A percentile compares a stretch with the other conserved stretches of the same genome.
phyloP scores from a whole-genome alignment of 2,797 vertebrate species.

The Diglossa cyanea region DNA sequence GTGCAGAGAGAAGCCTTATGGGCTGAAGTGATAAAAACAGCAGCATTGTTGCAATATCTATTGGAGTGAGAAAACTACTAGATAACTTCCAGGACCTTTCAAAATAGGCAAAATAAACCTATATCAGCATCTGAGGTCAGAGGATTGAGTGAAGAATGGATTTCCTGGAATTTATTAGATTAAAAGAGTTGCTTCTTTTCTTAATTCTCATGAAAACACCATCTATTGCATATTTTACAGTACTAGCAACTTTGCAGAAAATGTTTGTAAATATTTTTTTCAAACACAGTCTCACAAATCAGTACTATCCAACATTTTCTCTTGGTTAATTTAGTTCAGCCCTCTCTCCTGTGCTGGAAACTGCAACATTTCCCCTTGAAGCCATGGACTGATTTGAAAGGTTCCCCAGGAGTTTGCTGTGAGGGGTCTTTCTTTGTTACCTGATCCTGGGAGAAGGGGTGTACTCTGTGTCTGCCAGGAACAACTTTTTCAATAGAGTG shows the following conservation, averaged over 20 bases:
- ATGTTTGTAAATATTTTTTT: neutral
- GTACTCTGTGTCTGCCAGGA: constrained; percentile 42
- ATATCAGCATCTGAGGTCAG: neutral
- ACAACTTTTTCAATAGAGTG: constrained; percentile 1
- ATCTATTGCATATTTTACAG: neutral
- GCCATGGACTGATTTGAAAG: neutral
- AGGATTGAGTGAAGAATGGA: neutral
- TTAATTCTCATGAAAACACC: neutral
- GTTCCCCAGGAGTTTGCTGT: neutral
- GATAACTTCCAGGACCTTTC: neutral
- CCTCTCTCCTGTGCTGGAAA: neutral
- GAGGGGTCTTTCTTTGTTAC: constrained; percentile 43
- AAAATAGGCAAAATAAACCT: neutral
- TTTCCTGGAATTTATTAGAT: neutral
- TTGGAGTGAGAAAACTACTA: neutral
- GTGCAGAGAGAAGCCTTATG: neutral
- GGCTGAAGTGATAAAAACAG: neutral
- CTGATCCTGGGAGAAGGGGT: constrained; percentile 21
- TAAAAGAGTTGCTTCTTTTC: neutral
- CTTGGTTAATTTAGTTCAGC: neutral
- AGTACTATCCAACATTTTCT: neutral
- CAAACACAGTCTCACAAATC: neutral
- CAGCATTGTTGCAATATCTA: accelerated
- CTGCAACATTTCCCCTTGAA: neutral
- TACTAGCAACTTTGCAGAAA: neutral